These are phyloP conservation scores for Hydrolagus affinis DNA, from an alignment of 2,113 vertebrate species.

Conservation along the genomic window DNA sequence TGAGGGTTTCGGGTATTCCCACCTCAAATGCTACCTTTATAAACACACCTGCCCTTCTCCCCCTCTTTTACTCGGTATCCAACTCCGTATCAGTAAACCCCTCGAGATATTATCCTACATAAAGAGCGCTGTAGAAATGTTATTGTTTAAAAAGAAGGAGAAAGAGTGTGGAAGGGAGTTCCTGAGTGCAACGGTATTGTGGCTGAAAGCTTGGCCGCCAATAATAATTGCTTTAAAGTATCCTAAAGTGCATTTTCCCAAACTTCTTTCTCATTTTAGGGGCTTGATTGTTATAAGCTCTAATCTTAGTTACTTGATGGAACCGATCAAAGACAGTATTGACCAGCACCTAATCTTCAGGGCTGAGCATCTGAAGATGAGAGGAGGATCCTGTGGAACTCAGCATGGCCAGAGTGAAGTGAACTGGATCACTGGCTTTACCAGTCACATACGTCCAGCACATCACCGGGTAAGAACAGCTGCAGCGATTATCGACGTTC, in stretches of 20 bases:
- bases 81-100: too few relatives aligned
- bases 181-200: too few relatives aligned
- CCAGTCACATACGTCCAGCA: constrained; percentile 18
- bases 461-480: constrained; percentile 1
- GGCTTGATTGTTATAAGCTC: constrained; percentile 73
- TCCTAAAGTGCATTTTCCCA: neutral
- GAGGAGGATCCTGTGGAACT: constrained; percentile 61
- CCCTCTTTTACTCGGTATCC: too few relatives aligned
- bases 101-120: too few relatives aligned
- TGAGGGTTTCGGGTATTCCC: too few relatives aligned
- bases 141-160: too few relatives aligned
- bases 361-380: constrained; percentile 60
- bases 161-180: too few relatives aligned
- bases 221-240: neutral
- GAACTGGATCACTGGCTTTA: constrained; percentile 55
- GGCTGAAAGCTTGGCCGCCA: too few relatives aligned
- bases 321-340: constrained; percentile 58
- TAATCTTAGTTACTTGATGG: constrained; percentile 78
- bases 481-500: too few relatives aligned
- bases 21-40: too few relatives aligned
- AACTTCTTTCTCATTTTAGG: constrained; percentile 56
- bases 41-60: too few relatives aligned
- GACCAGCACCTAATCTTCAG: constrained; percentile 71
- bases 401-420: constrained; percentile 36
- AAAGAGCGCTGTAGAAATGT: too few relatives aligned